Base-by-base conservation (phyloP, 2,888 invertebrate genomes). In the Hirudinaria manillensis region DNA sequence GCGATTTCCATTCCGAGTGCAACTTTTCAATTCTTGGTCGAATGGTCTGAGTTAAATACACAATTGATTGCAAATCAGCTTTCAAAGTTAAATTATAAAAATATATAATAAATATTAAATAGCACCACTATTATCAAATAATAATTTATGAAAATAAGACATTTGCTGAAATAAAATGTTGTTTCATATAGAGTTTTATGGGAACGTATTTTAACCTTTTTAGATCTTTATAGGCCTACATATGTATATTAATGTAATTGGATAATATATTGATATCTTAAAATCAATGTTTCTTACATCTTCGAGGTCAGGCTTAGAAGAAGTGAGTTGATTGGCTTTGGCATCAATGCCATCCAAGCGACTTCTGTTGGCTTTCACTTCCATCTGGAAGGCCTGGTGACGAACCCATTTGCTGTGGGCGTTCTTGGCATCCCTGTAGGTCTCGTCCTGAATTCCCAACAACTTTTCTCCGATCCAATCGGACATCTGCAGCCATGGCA, bases 391-490 rank as follows among this genome's bases (percentile, higher is more conserved):
- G 0, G 99, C 99, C 86, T 99, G 98, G 87, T 99, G 99, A 75
- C 98, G 89, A 0, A 98, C 95, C 93, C 98, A 99, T 86, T 99
- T 99, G 79, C 96, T 96, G 86, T 99, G 99, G 77, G 99, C 94
- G 0, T 98, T 99, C 86, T 99, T 99, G 21, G 99, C 97, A 80
- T 96, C 96, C 77, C 85, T 80, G 87, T 99, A 99, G 0, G 97
- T 96, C 85, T 99, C 99, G 85, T 99, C 99, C 84, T 98, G 96
- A 0, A 98, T 97, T 70, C 94, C 94, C 79, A 97, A 93, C 86
- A 95, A 94, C 88, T 99, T 98, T 86, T 99, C 98, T 83, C 96
- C 95, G 65, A 99, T 93, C 99, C 99, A 99, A 88, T 99, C 98
- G 78, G 92, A 92, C 78, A 99, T 89, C 85, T 78, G 51, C 24